phyloP scores from a whole-genome alignment of 2,888 invertebrate genomes.

The Pollenia amentaria region DNA sequence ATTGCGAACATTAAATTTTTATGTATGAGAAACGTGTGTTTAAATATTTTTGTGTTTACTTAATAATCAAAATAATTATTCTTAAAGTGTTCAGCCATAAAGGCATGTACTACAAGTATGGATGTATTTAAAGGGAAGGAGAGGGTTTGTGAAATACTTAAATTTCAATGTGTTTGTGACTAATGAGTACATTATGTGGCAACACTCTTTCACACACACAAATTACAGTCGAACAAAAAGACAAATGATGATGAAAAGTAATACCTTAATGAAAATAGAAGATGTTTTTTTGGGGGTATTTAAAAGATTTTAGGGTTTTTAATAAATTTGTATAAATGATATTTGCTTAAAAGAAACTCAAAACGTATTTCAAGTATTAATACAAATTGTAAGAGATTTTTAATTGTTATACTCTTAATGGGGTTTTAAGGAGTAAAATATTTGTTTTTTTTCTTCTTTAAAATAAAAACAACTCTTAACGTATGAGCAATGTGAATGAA shows the following conservation, averaged over 20 bases:
- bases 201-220: neutral
- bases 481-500: neutral
- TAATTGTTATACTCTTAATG: too few species aligned
- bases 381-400: too few species aligned
- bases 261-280: slow-evolving; percentile 1
- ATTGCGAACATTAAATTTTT: neutral
- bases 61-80: slow-evolving; percentile 56
- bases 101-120: slow-evolving; percentile 21
- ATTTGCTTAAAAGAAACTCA: neutral
- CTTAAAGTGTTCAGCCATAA: slow-evolving; percentile 42
- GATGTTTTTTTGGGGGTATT: neutral
- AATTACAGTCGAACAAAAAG: slow-evolving; percentile 11
- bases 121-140: neutral
- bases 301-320: too few species aligned
- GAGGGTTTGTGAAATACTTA: neutral
- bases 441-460: too few species aligned
- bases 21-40: neutral
- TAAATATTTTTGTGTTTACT: slow-evolving; percentile 16
- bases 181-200: slow-evolving; percentile 36
- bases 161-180: slow-evolving; percentile 17
- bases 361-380: too few species aligned
- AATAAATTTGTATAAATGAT: neutral
- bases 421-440: too few species aligned
- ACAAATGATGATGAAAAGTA: slow-evolving; percentile 25
- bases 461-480: too few species aligned